These are phyloP conservation scores for Microctenopoma steveboyesi DNA, from an alignment of 2,797 vertebrate species.

Conservation along the genomic window DNA sequence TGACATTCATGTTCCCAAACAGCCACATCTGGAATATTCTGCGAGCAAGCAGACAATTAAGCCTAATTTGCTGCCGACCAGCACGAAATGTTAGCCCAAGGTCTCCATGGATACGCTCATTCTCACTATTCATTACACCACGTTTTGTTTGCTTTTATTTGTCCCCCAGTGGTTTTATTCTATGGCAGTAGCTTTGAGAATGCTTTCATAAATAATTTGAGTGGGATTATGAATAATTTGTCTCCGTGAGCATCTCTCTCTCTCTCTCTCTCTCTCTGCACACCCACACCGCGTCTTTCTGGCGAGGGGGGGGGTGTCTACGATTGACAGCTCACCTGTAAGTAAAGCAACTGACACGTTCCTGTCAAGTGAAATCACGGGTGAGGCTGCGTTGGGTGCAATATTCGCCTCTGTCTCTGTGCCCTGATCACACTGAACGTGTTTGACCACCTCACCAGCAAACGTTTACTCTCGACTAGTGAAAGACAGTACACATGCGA, in stretches of 20 bases:
- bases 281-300: slow-evolving; percentile 17
- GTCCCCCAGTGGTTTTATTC: slow-evolving; percentile 39
- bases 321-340: slow-evolving; percentile 75
- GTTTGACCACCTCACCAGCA: slow-evolving; percentile 17
- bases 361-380: slow-evolving; percentile 70
- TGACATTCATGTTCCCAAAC: background rate
- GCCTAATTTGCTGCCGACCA: slow-evolving; percentile 23
- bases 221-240: slow-evolving; percentile 59
- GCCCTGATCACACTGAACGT: slow-evolving; percentile 47
- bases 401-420: slow-evolving; percentile 52
- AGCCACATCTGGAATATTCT: slow-evolving; percentile 1
- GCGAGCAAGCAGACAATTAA: slow-evolving; percentile 11
- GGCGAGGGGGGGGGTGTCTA: background rate
- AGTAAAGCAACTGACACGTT: slow-evolving; percentile 75
- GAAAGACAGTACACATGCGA: slow-evolving; percentile 25
- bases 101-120: slow-evolving; percentile 44
- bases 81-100: background rate
- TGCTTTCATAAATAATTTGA: slow-evolving; percentile 61
- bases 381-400: slow-evolving; percentile 62
- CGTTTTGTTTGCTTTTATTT: slow-evolving; percentile 37
- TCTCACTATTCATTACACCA: slow-evolving; percentile 36
- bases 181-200: slow-evolving; percentile 26
- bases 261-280: background rate
- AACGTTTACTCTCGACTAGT: slow-evolving; percentile 23
- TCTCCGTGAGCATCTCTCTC: slow-evolving; percentile 16